Conservation (phyloP, 2,797 vertebrate species). For the Phoeniculus purpureus region DNA sequence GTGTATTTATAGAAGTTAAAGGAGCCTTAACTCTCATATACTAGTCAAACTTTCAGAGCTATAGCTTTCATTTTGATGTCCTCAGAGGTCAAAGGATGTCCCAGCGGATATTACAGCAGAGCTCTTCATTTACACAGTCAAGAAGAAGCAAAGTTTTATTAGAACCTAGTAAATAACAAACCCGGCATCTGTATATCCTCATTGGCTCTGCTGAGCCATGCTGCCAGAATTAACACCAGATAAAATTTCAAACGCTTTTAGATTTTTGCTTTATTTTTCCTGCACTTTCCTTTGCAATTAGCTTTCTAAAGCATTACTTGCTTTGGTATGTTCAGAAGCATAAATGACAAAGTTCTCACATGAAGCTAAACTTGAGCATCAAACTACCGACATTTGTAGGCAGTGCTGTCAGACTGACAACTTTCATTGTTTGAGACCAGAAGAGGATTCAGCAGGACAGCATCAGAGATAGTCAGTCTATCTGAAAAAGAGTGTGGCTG, state of each 20-base stretch:
- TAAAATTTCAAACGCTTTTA: neutral
- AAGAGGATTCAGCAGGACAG: neutral
- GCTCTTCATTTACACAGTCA: constrained; percentile 22
- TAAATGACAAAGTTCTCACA: neutral
- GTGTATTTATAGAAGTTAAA: neutral
- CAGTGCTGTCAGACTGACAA: neutral
- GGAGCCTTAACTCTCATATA: neutral
- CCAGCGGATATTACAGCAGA: neutral
- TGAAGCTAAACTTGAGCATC: neutral
- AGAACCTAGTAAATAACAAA: neutral
- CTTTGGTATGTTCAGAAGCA: neutral
- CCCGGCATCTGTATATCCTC: neutral
- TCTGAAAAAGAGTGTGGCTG: neutral
- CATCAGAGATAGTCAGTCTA: neutral
- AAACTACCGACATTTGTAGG: neutral
- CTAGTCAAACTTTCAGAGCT: neutral
- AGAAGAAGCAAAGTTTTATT: neutral
- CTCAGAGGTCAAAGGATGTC: constrained; percentile 2
- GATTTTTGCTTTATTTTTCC: rapidly evolving
- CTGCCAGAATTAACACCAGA: neutral
- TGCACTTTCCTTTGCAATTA: neutral
- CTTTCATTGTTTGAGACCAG: neutral
- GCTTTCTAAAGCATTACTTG: neutral
- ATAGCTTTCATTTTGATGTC: neutral
- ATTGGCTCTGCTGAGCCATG: neutral